These are phyloP conservation scores for Parnassius apollo DNA, from an alignment of 2,888 invertebrate species.

Conservation along the genomic window DNA sequence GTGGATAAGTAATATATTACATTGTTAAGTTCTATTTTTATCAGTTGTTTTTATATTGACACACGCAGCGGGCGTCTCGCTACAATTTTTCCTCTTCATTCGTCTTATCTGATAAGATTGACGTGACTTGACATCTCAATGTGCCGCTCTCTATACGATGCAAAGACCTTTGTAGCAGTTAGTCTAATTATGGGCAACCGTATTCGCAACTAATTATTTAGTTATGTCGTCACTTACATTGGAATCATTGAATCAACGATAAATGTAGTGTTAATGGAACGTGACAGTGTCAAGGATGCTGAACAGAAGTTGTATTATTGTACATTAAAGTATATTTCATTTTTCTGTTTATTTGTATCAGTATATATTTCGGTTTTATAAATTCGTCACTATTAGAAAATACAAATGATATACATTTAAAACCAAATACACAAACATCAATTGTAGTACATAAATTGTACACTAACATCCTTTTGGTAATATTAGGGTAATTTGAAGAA, in stretches of 20 bases:
- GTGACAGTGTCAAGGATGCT: no score
- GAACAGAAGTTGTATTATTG: no score
- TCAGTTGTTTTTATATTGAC: constrained; percentile 23
- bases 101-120: constrained; percentile 45
- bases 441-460: no score
- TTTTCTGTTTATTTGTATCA: no score
- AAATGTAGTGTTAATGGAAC: no score
- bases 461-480: no score
- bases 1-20: constrained; percentile 16
- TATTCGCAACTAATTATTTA: neutral
- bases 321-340: no score
- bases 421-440: no score
- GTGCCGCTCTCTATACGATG: constrained; percentile 4
- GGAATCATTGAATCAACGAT: neutral
- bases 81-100: constrained; percentile 33
- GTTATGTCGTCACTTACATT: constrained; percentile 5
- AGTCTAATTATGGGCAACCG: neutral
- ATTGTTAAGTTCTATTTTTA: constrained; percentile 22
- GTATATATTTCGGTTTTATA: no score
- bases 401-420: no score
- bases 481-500: no score
- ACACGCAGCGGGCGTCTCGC: constrained; percentile 3
- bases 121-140: constrained; percentile 41
- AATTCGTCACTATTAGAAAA: no score
- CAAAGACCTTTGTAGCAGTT: constrained; percentile 12